Conservation (phyloP, 2,888 invertebrate species). For the Glaucopsyche alexis region DNA sequence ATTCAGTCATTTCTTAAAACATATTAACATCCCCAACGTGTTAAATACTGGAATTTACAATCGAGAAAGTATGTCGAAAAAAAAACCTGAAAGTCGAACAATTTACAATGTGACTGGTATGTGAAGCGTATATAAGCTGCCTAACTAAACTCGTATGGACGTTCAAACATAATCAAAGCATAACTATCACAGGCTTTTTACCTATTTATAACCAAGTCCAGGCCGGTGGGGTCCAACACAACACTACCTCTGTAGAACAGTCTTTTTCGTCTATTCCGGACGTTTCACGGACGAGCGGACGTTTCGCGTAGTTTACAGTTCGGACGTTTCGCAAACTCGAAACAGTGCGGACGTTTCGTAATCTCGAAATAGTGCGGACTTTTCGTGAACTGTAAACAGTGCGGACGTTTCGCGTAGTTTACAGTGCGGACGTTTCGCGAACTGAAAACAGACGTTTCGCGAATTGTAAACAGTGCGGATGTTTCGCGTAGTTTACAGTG, state of each 20-base stretch:
- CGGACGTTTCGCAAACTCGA: neutral
- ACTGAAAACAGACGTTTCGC: neutral
- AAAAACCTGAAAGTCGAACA: neutral
- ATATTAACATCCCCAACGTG: slow-evolving; percentile 45
- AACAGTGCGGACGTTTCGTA: neutral
- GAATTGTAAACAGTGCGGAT: slow-evolving; percentile 40
- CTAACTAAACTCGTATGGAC: slow-evolving; percentile 27
- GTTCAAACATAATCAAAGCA: slow-evolving; percentile 39
- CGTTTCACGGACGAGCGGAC: neutral
- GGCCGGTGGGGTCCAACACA: slow-evolving; percentile 49
- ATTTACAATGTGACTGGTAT: slow-evolving; percentile 22
- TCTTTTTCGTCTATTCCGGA: slow-evolving; percentile 38
- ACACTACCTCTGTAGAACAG: slow-evolving; percentile 43
- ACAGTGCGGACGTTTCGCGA: neutral
- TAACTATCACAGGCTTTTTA: slow-evolving; percentile 54
- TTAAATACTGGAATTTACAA: slow-evolving; percentile 5
- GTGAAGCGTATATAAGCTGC: slow-evolving; percentile 23
- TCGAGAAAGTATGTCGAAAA: neutral
- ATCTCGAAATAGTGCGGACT: neutral
- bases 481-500: neutral
- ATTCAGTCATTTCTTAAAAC: slow-evolving; percentile 74
- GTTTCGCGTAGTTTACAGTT: neutral
- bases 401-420: neutral
- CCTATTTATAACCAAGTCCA: slow-evolving; percentile 39
- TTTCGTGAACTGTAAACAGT: slow-evolving; percentile 40